Percentiles rank a stretch among this genome's conserved stretches.
Conservation (phyloP, 1,140 invertebrate species). For the Sinella curviseta region DNA sequence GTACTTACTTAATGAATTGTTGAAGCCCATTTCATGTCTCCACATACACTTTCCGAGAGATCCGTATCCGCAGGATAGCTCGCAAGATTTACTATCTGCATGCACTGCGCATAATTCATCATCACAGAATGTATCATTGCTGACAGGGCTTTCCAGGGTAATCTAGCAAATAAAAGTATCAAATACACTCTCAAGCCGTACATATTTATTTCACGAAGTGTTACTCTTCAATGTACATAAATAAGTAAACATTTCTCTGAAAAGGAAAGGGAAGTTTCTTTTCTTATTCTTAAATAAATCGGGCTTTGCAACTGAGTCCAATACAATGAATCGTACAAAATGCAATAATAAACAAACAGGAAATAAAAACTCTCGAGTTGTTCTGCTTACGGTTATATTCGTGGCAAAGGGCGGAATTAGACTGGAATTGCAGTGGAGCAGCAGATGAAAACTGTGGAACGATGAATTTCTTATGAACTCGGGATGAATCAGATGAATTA, state of each 20-base stretch:
- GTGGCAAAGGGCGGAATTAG: constrained; percentile 7
- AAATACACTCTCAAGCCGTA: too few species aligned
- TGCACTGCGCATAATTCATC: constrained; percentile 25
- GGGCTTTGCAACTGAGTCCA: too few species aligned
- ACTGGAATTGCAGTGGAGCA: neutral
- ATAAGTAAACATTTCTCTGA: too few species aligned
- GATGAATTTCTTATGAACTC: constrained; percentile 16
- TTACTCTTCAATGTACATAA: too few species aligned
- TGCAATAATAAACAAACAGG: neutral
- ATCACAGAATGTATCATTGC: constrained; percentile 5
- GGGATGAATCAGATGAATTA: neutral
- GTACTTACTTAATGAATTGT: constrained; percentile 20
- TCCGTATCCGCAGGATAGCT: constrained; percentile 31
- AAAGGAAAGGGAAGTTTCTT: neutral
- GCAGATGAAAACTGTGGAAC: neutral
- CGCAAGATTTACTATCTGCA: constrained; percentile 27
- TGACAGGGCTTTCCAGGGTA: neutral
- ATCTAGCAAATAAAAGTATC: neutral
- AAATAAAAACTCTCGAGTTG: too few species aligned
- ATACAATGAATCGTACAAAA: neutral
- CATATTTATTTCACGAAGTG: too few species aligned
- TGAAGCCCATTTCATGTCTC: constrained; percentile 12
- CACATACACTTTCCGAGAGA: constrained; percentile 20
- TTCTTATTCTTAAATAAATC: neutral
- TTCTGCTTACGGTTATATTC: constrained; percentile 6